These are phyloP conservation scores for Nephrotoma guestfalica DNA, from an alignment of 2,888 invertebrate genomes.

Conservation along the genomic window DNA sequence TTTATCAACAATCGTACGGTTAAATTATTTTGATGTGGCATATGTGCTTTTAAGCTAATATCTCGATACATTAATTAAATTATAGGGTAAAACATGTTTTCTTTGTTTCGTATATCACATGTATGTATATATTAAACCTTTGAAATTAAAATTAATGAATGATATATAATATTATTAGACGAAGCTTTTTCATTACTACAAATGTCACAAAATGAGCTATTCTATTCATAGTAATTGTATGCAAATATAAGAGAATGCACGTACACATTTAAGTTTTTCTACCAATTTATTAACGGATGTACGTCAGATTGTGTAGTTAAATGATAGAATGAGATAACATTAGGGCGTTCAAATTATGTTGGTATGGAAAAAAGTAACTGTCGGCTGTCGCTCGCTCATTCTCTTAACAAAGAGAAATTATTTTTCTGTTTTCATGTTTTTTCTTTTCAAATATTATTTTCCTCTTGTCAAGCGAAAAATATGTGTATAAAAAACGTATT, in stretches of 20 bases:
- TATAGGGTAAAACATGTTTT: no score
- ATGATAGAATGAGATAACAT: neutral
- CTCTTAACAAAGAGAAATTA: neutral
- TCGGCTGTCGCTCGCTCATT: neutral
- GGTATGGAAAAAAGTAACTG: neutral
- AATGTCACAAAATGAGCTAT: neutral
- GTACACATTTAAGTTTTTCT: neutral
- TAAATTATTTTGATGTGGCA: neutral
- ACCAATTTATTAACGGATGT: neutral
- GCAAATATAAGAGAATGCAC: neutral
- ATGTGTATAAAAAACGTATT: neutral
- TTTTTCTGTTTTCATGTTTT: neutral
- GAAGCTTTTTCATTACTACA: neutral
- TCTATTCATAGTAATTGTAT: neutral
- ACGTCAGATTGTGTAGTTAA: neutral
- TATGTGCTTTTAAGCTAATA: neutral
- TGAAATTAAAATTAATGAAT: neutral
- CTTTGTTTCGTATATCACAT: no score
- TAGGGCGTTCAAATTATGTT: neutral
- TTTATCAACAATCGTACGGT: neutral
- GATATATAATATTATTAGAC: neutral
- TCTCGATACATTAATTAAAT: neutral
- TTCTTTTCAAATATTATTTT: neutral
- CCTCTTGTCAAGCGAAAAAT: neutral
- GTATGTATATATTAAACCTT: no score